Base-by-base conservation (phyloP, 2,113 vertebrate species). In the Bostrychus sinensis region DNA sequence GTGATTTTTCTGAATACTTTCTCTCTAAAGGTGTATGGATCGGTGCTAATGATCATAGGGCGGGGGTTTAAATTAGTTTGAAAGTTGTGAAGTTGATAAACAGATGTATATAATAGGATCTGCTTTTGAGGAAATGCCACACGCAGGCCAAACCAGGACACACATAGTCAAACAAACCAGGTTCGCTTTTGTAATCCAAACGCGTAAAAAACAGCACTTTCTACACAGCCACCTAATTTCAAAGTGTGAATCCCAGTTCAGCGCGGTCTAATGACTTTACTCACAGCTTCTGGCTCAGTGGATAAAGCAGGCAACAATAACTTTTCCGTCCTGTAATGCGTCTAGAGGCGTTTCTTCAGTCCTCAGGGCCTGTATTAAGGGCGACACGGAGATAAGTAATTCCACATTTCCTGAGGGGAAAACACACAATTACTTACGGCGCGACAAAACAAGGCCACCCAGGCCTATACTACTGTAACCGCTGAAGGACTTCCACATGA, bases 1-100 rank as follows among this genome's bases (percentile, higher is more conserved):
- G 85, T 84, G 90, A 93, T 94, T 91, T 88, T 88, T 92, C 62
- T 88, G 82, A 74, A 74, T 84, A 77, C 60, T 80, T 70, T 57
- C 62, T 83, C 91, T 89, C 87, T 85, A 82, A 82, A 83, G 67
- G 56, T 53, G 62, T 86, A 89, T 89, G 81, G 88, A 77, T 90
- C 79, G 59, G 82, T 58, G 57, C 16, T 62, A 81, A 84, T 74
- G 51, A 67, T 51, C 66, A 50, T 37, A 45, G 41, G 45, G 72
- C 72, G 30, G 23, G 28, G 23, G 38, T 19, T n/a, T 22, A 11
- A 17, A 73, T 66, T 8, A 73, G 51, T 54, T 66, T 23, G 17
- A 55, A 55, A 45, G 5, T 38, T 58, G 26, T 36, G 41, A 65
- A 70, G 62, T 19, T 42, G 51, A 48, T 37, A 16, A 41, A 36